phyloP scores from a whole-genome alignment of 1,140 invertebrate genomes.

The Leptoteleia sp. region DNA sequence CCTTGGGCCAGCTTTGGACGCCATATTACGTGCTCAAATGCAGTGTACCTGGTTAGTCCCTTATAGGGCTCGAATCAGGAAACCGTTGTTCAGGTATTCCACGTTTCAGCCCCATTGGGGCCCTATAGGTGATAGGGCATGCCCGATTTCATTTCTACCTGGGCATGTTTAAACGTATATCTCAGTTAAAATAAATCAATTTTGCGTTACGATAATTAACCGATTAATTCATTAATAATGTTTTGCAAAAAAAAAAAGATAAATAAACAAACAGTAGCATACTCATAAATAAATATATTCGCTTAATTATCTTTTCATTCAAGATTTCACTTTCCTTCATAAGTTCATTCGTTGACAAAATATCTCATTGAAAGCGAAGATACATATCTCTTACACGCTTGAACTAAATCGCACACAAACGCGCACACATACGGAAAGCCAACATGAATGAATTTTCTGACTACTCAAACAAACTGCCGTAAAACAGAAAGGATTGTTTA shows the following conservation, averaged over 20 bases:
- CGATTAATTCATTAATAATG: constrained; percentile 17
- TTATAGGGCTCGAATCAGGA: no score
- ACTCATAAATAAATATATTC: constrained; percentile 31
- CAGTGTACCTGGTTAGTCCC: no score
- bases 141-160: no score
- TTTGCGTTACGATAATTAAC: not conserved
- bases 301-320: constrained; percentile 55
- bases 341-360: constrained; percentile 61
- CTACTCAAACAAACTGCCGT: constrained; percentile 55
- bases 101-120: no score
- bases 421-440: constrained; percentile 15
- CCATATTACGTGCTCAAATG: no score
- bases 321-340: constrained; percentile 61
- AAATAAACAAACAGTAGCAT: constrained; percentile 10
- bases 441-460: constrained; percentile 61
- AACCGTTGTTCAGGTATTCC: no score
- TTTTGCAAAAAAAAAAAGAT: not conserved
- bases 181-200: no score
- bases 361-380: constrained; percentile 61
- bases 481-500: constrained; percentile 59
- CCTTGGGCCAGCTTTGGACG: no score
- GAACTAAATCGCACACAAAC: constrained; percentile 56
- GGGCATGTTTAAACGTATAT: no score
- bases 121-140: no score
- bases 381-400: constrained; percentile 60